A percentile compares a stretch with the other conserved stretches of the same genome.
phyloP scores from a whole-genome alignment of 2,113 vertebrate genomes.

The Pseudopodoces humilis region DNA sequence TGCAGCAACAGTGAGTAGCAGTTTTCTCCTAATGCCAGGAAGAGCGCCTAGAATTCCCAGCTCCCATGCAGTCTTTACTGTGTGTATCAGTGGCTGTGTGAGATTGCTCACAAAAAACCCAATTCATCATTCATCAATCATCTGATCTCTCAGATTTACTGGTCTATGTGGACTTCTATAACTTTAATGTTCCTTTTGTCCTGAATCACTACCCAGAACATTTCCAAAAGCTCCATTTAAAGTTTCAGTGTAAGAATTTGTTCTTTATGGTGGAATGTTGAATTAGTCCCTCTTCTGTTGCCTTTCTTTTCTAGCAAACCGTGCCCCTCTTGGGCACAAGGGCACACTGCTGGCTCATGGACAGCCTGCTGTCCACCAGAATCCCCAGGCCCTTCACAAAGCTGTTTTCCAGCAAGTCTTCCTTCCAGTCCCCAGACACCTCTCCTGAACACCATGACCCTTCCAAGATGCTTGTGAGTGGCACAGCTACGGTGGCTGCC shows the following conservation, averaged over 20 bases:
- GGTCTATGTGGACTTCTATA: neutral
- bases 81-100: neutral
- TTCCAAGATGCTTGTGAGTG: neutral
- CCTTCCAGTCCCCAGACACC: neutral
- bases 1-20: neutral
- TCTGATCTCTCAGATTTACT: neutral
- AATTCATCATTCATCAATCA: neutral
- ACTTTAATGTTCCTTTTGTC: neutral
- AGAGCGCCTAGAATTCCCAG: neutral
- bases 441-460: neutral
- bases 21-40: neutral
- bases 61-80: neutral
- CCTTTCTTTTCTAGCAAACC: neutral
- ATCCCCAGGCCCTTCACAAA: neutral
- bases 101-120: neutral
- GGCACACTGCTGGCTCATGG: neutral
- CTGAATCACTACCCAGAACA: neutral
- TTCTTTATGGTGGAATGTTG: neutral
- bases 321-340: neutral
- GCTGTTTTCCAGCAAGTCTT: neutral
- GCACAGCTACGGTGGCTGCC: no score
- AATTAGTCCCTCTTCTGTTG: neutral
- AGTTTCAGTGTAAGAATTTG: neutral
- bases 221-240: neutral
- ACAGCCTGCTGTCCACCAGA: neutral